Conservation (phyloP, 2,113 vertebrate genomes). For the Eulemur macaco region DNA sequence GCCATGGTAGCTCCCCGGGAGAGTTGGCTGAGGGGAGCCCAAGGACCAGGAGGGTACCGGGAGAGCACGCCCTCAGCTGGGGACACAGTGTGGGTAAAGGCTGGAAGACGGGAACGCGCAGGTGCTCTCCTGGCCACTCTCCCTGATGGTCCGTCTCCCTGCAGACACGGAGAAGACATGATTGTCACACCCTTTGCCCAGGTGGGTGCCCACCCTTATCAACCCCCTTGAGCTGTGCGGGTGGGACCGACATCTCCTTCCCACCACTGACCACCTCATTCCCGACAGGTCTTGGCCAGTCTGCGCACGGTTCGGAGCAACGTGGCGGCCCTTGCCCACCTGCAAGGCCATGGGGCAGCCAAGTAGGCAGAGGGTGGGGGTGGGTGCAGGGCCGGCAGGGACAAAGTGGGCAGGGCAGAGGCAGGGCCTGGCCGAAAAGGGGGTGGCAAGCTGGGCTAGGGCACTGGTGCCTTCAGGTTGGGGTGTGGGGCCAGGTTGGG, state of each 20-base stretch:
- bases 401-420: background rate
- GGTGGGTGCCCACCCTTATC: constrained; percentile 81
- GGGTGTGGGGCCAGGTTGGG: accelerated
- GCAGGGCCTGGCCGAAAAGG: background rate
- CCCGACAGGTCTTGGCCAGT: constrained; percentile 91
- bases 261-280: background rate
- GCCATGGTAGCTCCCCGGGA: background rate
- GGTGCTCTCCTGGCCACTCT: background rate
- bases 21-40: background rate
- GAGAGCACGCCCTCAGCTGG: background rate
- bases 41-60: background rate
- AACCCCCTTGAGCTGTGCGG: background rate
- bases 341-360: constrained; percentile 84
- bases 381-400: too few species aligned
- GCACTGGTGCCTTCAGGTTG: background rate
- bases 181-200: constrained; percentile 97
- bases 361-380: constrained; percentile 83
- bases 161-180: constrained; percentile 96
- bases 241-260: accelerated
- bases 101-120: background rate
- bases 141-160: constrained; percentile 5
- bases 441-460: background rate
- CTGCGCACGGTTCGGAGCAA: constrained; percentile 92
- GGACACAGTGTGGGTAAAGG: background rate
- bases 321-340: constrained; percentile 87